phyloP scores from a whole-genome alignment of 2,797 vertebrate species.

The Etheostoma perlongum region DNA sequence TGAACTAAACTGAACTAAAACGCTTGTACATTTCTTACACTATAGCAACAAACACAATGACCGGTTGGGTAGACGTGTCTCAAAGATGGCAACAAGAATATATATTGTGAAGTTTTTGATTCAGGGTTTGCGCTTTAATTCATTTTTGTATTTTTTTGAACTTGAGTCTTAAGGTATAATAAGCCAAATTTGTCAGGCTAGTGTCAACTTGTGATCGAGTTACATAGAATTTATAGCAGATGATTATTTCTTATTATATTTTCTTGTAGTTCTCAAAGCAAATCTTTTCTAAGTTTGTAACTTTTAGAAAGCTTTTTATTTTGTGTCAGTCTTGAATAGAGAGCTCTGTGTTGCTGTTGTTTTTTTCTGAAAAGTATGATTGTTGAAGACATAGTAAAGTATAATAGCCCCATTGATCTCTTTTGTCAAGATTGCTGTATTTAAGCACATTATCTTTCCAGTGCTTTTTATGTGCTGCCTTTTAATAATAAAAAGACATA shows the following conservation, averaged over 20 bases:
- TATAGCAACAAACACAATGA: neutral
- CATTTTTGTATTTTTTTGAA: constrained; percentile 28
- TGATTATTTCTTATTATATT: constrained; percentile 32
- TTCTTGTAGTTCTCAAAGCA: constrained; percentile 20
- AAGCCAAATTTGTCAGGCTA: neutral
- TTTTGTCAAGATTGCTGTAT: constrained; percentile 50
- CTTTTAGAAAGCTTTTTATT: constrained; percentile 38
- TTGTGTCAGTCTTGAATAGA: constrained; percentile 19
- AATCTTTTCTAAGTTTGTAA: constrained; percentile 45
- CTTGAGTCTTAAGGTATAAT: constrained; percentile 26
- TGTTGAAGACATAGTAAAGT: neutral
- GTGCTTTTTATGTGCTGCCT: constrained; percentile 38
- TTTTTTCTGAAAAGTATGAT: constrained; percentile 27
- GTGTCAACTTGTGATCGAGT: constrained; percentile 7
- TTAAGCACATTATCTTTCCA: constrained; percentile 45
- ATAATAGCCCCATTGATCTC: neutral
- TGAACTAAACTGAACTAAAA: constrained; percentile 23
- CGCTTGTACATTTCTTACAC: constrained; percentile 1
- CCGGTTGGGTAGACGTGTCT: neutral
- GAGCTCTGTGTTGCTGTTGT: constrained; percentile 26
- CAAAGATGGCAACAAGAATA: neutral
- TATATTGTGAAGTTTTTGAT: constrained; percentile 9
- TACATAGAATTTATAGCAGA: constrained; percentile 30
- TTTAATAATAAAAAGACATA: constrained; percentile 11
- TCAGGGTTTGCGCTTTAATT: constrained; percentile 19